Evolutionary conservation across 2,113 vertebrate species (phyloP).

Genomic region (Colaptes auratus): DNA sequence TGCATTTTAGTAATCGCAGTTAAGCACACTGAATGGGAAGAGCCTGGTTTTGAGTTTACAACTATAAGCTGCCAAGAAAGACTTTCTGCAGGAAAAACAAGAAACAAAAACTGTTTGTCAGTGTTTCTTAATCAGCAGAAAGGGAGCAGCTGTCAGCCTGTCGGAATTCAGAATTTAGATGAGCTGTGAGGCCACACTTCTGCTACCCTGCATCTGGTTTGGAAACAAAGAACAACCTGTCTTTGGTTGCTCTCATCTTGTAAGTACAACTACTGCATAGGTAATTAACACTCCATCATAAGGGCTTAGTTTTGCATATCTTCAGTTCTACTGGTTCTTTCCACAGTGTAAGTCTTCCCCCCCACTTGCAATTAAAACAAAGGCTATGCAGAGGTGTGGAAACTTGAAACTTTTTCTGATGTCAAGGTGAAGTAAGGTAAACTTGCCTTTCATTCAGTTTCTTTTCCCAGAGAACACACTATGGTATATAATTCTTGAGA

Average conservation of each 20-base stretch:
- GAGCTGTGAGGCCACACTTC: constrained; percentile 35
- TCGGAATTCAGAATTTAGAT: constrained; percentile 31
- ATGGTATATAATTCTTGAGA: neutral
- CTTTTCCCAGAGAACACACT: neutral
- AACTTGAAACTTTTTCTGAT: neutral
- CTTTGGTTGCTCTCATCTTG: constrained; percentile 11
- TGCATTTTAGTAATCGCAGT: neutral
- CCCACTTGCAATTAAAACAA: neutral
- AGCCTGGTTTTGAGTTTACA: neutral
- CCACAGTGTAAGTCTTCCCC: neutral
- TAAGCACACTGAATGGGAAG: neutral
- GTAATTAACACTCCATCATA: constrained; percentile 3
- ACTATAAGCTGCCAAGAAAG: neutral
- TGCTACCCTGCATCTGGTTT: neutral
- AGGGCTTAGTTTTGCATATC: neutral
- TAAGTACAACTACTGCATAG: neutral
- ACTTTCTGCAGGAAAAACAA: neutral
- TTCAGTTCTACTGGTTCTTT: neutral
- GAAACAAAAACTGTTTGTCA: neutral
- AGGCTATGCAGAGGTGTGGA: neutral
- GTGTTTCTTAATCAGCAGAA: constrained; percentile 47
- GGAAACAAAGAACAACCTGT: constrained; percentile 35
- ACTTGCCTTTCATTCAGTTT: neutral
- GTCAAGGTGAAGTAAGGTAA: neutral
- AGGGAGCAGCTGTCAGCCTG: constrained; percentile 33